Evolutionary conservation across 2,113 vertebrate genomes (phyloP).

Genomic region (Eulemur macaco): DNA sequence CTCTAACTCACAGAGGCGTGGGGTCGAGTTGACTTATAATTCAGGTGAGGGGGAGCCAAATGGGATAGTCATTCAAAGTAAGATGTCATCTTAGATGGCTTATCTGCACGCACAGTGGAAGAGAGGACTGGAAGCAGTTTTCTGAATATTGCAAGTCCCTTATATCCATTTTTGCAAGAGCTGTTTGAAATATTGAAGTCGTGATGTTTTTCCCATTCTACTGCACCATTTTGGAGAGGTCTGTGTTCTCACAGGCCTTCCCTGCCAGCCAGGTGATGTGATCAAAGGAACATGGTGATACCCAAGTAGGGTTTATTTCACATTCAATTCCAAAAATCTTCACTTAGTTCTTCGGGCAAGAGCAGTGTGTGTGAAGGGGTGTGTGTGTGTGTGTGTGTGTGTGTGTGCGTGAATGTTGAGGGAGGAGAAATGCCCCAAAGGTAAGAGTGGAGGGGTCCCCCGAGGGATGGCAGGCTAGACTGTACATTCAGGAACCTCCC

Average conservation of each 20-base stretch:
- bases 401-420: background rate
- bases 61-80: slow-evolving; percentile 23
- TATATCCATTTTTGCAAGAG: background rate
- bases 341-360: background rate
- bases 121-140: background rate
- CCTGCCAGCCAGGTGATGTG: background rate
- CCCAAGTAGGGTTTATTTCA: background rate
- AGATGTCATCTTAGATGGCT: background rate
- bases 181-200: background rate
- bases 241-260: background rate
- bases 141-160: background rate
- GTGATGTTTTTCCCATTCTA: background rate
- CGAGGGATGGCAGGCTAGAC: rapidly evolving
- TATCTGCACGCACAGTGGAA: background rate
- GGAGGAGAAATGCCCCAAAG: background rate
- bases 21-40: slow-evolving; percentile 12
- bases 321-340: background rate
- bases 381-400: background rate
- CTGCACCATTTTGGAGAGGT: background rate
- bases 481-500: no score
- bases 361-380: background rate
- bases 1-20: background rate
- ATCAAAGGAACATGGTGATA: background rate
- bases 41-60: background rate
- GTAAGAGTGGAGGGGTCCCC: background rate